Base-by-base conservation (phyloP, 2,888 invertebrate species). In the Agonopterix alstromeriana region DNA sequence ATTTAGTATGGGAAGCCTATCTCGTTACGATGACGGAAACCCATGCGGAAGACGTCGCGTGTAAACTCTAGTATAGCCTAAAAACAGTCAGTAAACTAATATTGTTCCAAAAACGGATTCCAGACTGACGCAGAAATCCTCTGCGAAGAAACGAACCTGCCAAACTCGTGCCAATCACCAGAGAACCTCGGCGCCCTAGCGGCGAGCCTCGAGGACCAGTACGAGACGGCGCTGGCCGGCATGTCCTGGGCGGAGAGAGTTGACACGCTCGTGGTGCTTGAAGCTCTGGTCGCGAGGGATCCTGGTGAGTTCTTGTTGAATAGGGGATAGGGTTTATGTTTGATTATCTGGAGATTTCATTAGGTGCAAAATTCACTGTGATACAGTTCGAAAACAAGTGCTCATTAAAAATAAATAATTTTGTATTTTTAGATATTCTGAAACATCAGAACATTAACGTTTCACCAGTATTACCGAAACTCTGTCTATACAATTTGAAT, bases 201-300 rank as follows among this genome's bases (percentile, higher is more conserved):
- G 0, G 65, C 89, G 48, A 61, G 90, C 9, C 73, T 94, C 36
- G 94, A 94, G 58, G 90, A 92, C 49, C 90, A 93, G 61, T 94
- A 94, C 64, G 93, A 93, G 67, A 92, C 93, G 0, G 90, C 93
- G 42, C 70, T 94, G 0, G 93, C 93, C 0, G 93, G 91, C 59
- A 94, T 96, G 93, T 93, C 94, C 2, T 95, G 95, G 94, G 95
- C 95, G 0, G 97, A 97, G 58, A 88, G 97, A 10, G 93, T 96
- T 50, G 95, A 96, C 58, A 94, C 93, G 7, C 78, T 95, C 60
- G 94, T 94, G 1, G 94, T 93, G 2, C 70, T 96, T 10, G 93
- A 95, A 60, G 95, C 93, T 0, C 81, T 95, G 17, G 95, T 94
- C 0, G 94, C 94, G 0, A 91, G 98, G n/a, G 95, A 97, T 73